A percentile compares a stretch with the other conserved stretches of the same genome.
These are phyloP conservation scores for Tyria jacobaeae DNA, from an alignment of 2,888 invertebrate genomes.

Conservation along the genomic window DNA sequence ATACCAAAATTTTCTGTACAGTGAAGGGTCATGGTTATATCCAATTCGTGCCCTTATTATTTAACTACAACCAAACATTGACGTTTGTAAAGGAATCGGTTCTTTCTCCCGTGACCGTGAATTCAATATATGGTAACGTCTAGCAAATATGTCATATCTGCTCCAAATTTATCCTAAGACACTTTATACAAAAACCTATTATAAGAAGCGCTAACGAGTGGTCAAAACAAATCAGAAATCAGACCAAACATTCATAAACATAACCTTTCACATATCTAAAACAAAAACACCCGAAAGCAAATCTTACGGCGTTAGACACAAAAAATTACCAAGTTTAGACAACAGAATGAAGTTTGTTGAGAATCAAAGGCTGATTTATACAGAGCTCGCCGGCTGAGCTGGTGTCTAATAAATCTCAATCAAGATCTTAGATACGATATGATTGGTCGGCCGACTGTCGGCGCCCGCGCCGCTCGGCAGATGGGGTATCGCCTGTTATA, in stretches of 20 bases:
- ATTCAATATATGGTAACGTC: not conserved
- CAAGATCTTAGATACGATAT: conserved; percentile 79
- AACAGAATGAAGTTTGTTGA: conserved; percentile 50
- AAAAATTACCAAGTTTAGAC: conserved; percentile 25
- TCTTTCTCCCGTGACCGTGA: too few species aligned
- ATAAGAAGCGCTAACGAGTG: conserved; percentile 67
- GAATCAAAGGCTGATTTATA: conserved; percentile 65
- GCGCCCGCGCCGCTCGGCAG: conserved; percentile 50
- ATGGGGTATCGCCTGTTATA: conserved; percentile 49
- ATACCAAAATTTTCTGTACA: too few species aligned
- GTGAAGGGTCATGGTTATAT: too few species aligned
- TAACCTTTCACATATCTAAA: conserved; percentile 19
- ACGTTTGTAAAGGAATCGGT: too few species aligned
- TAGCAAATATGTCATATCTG: not conserved
- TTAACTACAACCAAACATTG: too few species aligned
- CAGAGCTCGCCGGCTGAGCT: conserved; percentile 63
- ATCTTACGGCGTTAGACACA: conserved; percentile 11
- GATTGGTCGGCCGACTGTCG: conserved; percentile 71
- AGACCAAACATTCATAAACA: conserved; percentile 15
- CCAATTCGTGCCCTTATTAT: too few species aligned
- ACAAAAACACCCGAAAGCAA: conserved; percentile 1
- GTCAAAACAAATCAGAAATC: conserved; percentile 67
- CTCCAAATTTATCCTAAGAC: not conserved
- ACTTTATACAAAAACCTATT: conserved; percentile 28
- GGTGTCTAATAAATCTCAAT: conserved; percentile 83